Evolutionary conservation across 2,113 vertebrate species (phyloP).

Genomic region (Thunnus maccoyii): DNA sequence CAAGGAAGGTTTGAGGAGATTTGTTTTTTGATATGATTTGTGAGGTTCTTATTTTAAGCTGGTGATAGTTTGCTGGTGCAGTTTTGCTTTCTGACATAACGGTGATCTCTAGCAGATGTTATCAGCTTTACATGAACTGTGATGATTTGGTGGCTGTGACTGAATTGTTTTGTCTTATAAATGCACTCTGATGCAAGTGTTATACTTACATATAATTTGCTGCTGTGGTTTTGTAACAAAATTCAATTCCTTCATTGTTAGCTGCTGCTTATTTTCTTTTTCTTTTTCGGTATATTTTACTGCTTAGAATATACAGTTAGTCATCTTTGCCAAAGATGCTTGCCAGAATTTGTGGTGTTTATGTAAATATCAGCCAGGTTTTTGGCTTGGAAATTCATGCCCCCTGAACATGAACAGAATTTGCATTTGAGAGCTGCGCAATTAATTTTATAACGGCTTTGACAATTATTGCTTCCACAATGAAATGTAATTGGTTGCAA

Average conservation of each 20-base stretch:
- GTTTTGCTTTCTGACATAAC: background rate
- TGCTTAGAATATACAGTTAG: background rate
- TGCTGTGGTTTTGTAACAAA: background rate
- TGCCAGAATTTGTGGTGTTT: background rate
- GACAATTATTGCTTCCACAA: background rate
- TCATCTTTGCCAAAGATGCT: background rate
- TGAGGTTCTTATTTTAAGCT: background rate
- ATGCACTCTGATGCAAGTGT: background rate
- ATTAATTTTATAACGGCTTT: background rate
- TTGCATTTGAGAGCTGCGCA: too few relatives aligned
- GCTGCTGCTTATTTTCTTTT: background rate
- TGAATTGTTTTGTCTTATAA: background rate
- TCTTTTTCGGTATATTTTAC: background rate
- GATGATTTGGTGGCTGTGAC: background rate
- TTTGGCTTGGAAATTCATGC: background rate
- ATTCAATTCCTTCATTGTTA: background rate
- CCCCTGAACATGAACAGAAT: background rate
- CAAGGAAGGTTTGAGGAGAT: background rate
- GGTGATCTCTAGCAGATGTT: background rate
- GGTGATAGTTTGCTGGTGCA: too few relatives aligned
- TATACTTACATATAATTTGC: conserved; percentile 5
- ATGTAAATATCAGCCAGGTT: too few relatives aligned
- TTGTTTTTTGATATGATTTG: background rate
- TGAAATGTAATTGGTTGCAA: background rate
- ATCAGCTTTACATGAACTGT: background rate